Conservation (phyloP, 2,113 vertebrate genomes). For the Polyodon spathula region DNA sequence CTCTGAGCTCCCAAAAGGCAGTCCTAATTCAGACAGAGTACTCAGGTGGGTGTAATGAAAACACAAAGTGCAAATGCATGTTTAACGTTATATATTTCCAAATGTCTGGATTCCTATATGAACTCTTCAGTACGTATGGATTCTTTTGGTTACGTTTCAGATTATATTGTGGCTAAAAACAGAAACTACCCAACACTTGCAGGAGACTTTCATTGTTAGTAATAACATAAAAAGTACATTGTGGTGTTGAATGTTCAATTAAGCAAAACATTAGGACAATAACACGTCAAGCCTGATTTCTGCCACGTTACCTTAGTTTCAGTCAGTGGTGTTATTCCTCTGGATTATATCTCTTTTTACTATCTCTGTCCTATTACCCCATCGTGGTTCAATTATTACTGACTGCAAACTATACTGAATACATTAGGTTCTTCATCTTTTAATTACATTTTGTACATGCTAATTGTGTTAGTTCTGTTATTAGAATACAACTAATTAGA, state of each 20-base stretch:
- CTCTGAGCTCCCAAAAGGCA: constrained; percentile 73
- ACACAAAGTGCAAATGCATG: background rate
- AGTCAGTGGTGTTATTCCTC: background rate
- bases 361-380: background rate
- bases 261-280: too few relatives aligned
- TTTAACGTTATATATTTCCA: background rate
- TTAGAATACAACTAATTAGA: constrained; percentile 53
- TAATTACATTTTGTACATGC: constrained; percentile 59
- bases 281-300: too few relatives aligned
- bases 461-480: constrained; percentile 58
- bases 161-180: too few relatives aligned
- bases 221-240: too few relatives aligned
- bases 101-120: too few relatives aligned
- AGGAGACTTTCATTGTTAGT: too few relatives aligned
- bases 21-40: constrained; percentile 82
- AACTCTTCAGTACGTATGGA: too few relatives aligned
- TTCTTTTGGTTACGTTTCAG: too few relatives aligned
- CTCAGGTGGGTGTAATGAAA: constrained; percentile 65
- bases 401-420: constrained; percentile 40
- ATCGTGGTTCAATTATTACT: constrained; percentile 50
- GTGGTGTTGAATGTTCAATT: too few relatives aligned
- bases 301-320: background rate
- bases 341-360: background rate
- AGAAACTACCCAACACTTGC: too few relatives aligned
- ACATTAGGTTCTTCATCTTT: constrained; percentile 43